A percentile compares a stretch with the other conserved stretches of the same genome.
These are phyloP conservation scores for Hippocampus comes DNA, from an alignment of 2,113 vertebrate genomes.

Conservation along the genomic window DNA sequence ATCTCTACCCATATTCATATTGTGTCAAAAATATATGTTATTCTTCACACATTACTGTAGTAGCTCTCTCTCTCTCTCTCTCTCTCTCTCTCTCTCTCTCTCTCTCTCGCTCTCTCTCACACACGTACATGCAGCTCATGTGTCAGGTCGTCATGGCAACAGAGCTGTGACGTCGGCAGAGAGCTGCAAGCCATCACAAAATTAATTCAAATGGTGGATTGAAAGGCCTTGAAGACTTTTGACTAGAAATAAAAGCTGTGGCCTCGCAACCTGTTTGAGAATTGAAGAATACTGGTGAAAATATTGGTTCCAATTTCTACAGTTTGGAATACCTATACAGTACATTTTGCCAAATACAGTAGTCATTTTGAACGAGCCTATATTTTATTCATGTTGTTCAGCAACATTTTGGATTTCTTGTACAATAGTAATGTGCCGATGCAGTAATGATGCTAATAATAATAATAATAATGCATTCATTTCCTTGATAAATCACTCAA, in stretches of 20 bases:
- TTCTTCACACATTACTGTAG: not conserved
- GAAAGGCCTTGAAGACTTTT: not conserved
- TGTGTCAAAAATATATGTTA: not conserved
- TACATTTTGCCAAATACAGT: not conserved
- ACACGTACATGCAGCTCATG: not conserved
- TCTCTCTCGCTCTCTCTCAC: not conserved
- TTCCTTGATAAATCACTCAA: too few species aligned
- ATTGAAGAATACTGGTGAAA: not conserved
- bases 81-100: too few species aligned
- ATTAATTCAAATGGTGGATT: not conserved
- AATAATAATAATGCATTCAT: too few species aligned
- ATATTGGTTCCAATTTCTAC: not conserved
- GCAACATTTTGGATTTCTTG: not conserved
- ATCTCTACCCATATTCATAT: too few species aligned
- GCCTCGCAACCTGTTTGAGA: not conserved
- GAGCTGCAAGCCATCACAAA: not conserved
- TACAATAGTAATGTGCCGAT: not conserved
- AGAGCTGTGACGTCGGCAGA: not conserved
- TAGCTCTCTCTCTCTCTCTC: not conserved
- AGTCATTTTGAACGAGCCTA: not conserved
- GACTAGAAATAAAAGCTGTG: not conserved
- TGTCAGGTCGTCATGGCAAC: conserved; percentile 1
- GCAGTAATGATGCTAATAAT: not conserved
- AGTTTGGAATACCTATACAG: not conserved
- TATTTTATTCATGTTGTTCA: not conserved